These are phyloP conservation scores for Molorchus minor DNA, from an alignment of 2,888 invertebrate genomes.

Conservation along the genomic window DNA sequence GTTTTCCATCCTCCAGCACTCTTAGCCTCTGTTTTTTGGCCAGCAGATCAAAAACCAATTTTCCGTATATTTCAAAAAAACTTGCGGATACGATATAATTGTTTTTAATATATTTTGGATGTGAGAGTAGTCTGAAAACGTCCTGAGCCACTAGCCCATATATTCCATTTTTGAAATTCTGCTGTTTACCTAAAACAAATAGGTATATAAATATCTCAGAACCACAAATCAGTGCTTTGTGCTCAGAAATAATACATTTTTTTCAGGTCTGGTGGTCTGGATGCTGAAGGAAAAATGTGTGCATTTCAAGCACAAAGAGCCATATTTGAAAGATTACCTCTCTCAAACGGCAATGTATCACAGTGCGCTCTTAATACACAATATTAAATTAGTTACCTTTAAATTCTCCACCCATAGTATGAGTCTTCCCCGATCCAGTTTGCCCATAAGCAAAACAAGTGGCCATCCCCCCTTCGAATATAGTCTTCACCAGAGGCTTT, in stretches of 20 bases:
- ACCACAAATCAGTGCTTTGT: background rate
- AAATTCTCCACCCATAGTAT: conserved; percentile 99
- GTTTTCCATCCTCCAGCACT: conserved; percentile 96
- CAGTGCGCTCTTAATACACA: no score
- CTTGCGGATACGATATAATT: conserved; percentile 92
- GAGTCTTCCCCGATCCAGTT: conserved; percentile 96
- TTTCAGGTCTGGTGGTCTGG: background rate
- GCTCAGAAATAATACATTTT: background rate
- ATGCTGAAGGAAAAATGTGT: background rate
- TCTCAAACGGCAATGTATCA: no score
- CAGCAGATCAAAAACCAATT: conserved; percentile 88
- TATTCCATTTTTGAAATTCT: conserved; percentile 94
- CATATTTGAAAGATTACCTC: no score
- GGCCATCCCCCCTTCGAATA: conserved; percentile 99
- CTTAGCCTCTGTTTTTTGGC: conserved; percentile 93
- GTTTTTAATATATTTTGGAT: conserved; percentile 81
- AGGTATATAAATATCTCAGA: background rate
- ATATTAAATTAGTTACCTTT: conserved; percentile 71
- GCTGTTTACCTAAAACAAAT: conserved; percentile 46
- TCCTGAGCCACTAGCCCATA: conserved; percentile 97
- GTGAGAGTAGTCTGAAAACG: conserved; percentile 73
- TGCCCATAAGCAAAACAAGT: conserved; percentile 99
- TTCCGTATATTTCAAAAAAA: conserved; percentile 99
- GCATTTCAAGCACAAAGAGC: no score
- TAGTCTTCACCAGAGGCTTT: conserved; percentile 96